phyloP scores from a whole-genome alignment of 1,140 invertebrate genomes.

The Trichogramma pretiosum region DNA sequence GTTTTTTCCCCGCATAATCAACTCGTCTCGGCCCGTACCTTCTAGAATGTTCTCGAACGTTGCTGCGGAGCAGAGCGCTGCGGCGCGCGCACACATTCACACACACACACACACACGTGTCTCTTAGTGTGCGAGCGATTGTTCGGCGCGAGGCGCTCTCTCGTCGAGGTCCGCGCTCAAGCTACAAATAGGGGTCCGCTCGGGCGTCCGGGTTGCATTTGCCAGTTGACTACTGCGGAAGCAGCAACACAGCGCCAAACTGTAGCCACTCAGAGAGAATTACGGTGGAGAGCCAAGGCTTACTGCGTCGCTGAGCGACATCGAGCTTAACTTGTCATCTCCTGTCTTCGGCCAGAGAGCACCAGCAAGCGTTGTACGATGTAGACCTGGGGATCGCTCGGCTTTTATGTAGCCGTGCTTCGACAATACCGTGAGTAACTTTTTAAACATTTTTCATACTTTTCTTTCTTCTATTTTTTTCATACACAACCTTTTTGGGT shows the following conservation, averaged over 20 bases:
- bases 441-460: constrained; percentile 10
- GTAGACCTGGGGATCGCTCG: constrained; percentile 29
- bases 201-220: constrained; percentile 31
- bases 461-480: background rate
- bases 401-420: constrained; percentile 37
- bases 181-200: constrained; percentile 34
- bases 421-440: constrained; percentile 39
- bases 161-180: constrained; percentile 17
- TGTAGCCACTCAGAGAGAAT: too few relatives aligned
- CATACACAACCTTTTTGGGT: too few relatives aligned
- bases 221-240: constrained; percentile 33
- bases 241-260: constrained; percentile 24
- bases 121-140: constrained; percentile 24
- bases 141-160: background rate
- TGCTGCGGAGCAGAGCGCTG: too few relatives aligned
- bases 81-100: too few relatives aligned
- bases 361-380: constrained; percentile 28
- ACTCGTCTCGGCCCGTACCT: too few relatives aligned
- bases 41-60: too few relatives aligned
- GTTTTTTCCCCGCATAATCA: too few relatives aligned
- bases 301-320: constrained; percentile 25
- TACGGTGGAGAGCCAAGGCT: constrained; percentile 24
- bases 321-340: constrained; percentile 7
- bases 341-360: constrained; percentile 17
- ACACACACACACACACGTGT: too few relatives aligned